These are phyloP conservation scores for Schizotus pectinicornis DNA, from an alignment of 2,888 invertebrate genomes.

Conservation along the genomic window DNA sequence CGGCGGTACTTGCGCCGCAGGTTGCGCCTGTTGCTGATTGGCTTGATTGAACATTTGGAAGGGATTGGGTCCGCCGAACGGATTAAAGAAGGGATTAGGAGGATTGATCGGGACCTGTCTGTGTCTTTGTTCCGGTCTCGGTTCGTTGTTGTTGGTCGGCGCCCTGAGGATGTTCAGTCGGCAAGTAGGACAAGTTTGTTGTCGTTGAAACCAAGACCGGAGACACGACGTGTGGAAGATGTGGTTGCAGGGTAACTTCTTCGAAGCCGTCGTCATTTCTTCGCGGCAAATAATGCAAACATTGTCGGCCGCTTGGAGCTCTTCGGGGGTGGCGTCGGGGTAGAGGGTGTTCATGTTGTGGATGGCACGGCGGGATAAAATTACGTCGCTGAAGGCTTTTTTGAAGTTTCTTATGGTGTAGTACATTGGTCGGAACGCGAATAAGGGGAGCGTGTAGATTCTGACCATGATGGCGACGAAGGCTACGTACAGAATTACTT, in stretches of 20 bases:
- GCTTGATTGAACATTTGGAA: constrained; percentile 48
- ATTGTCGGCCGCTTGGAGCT: constrained; percentile 90
- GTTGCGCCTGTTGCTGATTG: constrained; percentile 47
- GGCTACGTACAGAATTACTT: constrained; percentile 79
- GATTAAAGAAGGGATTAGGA: constrained; percentile 47
- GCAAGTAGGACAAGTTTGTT: constrained; percentile 99
- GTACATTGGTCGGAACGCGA: constrained; percentile 99
- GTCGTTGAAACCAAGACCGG: constrained; percentile 99
- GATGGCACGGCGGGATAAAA: constrained; percentile 94
- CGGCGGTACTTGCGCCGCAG: constrained; percentile 22
- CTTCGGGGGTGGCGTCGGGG: constrained; percentile 93
- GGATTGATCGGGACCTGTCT: constrained; percentile 39
- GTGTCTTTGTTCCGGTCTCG: constrained; percentile 24
- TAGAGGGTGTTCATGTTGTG: constrained; percentile 98
- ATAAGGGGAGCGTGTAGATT: constrained; percentile 96
- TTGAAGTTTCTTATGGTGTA: constrained; percentile 98
- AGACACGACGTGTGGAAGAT: constrained; percentile 98
- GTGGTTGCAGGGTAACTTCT: constrained; percentile 98
- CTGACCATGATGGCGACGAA: constrained; percentile 97
- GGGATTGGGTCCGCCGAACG: constrained; percentile 47
- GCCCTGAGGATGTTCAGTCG: constrained; percentile 76
- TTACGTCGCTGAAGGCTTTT: constrained; percentile 96
- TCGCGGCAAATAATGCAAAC: constrained; percentile 98
- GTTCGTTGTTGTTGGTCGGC: constrained; percentile 37
- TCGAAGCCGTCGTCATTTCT: constrained; percentile 77